phyloP scores from a whole-genome alignment of 1,140 invertebrate species.

The Coenobita brevimanus region DNA sequence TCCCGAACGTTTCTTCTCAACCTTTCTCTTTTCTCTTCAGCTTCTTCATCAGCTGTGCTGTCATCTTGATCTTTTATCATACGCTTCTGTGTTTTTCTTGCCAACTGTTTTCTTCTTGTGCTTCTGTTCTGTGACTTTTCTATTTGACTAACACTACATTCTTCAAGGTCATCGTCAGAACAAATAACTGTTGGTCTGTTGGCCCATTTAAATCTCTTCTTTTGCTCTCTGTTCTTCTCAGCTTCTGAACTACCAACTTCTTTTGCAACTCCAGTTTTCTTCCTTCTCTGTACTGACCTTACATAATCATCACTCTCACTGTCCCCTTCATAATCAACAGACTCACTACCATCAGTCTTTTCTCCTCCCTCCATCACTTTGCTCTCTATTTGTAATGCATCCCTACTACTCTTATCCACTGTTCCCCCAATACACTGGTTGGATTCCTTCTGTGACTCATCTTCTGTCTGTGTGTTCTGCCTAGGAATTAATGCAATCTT shows the following conservation, averaged over 20 bases:
- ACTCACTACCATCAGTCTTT: not conserved
- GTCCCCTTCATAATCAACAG: not conserved
- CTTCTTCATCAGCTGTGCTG: not conserved
- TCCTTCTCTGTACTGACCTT: too few relatives aligned
- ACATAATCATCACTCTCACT: not conserved
- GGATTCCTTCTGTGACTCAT: too few relatives aligned
- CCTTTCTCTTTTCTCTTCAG: not conserved
- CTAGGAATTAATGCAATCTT: too few relatives aligned
- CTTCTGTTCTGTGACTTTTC: not conserved
- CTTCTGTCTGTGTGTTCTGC: too few relatives aligned
- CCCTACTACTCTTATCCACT: not conserved
- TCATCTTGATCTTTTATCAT: too few relatives aligned
- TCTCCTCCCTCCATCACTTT: not conserved
- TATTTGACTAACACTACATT: not conserved
- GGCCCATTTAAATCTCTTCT: not conserved
- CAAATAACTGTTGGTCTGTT: too few relatives aligned
- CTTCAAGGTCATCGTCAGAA: not conserved
- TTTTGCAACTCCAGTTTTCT: not conserved
- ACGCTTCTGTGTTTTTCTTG: not conserved
- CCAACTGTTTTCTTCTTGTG: not conserved
- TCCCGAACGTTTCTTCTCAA: not conserved
- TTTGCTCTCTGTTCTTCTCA: not conserved
- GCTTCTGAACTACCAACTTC: not conserved
- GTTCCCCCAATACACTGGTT: too few relatives aligned
- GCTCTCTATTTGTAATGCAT: not conserved